phyloP scores from a whole-genome alignment of 2,797 vertebrate genomes.

The Selene dorsalis region DNA sequence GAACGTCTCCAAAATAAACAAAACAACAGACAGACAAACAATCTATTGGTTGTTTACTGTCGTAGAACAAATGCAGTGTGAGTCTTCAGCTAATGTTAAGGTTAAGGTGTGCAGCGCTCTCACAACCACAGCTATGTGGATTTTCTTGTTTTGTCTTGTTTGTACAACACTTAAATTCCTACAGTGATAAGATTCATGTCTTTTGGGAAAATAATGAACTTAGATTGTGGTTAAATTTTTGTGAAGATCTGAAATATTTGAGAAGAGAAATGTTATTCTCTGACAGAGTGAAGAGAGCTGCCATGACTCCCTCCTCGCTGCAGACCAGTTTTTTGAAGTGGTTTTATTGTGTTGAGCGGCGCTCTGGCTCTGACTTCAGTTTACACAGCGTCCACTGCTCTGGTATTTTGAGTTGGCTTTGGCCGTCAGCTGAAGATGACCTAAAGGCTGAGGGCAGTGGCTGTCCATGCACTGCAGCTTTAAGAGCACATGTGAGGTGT shows the following conservation, averaged over 20 bases:
- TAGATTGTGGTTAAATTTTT: not conserved
- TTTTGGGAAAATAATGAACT: not conserved
- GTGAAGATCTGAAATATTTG: not conserved
- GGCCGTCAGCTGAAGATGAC: not conserved
- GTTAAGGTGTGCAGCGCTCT: too few relatives aligned
- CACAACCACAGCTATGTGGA: not conserved
- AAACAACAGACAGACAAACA: too few relatives aligned
- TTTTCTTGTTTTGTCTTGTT: not conserved
- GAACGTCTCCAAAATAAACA: too few relatives aligned
- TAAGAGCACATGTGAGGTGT: not conserved
- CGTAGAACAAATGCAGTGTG: too few relatives aligned
- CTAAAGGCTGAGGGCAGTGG: fast-evolving
- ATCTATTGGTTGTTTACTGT: not conserved
- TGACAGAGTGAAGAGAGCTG: not conserved
- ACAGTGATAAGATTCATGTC: not conserved
- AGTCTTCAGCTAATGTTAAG: too few relatives aligned
- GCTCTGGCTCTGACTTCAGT: not conserved
- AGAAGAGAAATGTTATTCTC: too few relatives aligned
- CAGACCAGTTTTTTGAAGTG: too few relatives aligned
- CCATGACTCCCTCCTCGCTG: not conserved
- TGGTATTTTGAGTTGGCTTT: not conserved
- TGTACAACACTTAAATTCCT: not conserved
- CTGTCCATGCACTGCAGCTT: not conserved
- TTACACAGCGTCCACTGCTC: too few relatives aligned
- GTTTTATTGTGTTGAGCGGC: not conserved